Evolutionary conservation across 2,113 vertebrate genomes (phyloP), one percentile per base, ranked within the genome.

Genomic region (Progne subis): DNA sequence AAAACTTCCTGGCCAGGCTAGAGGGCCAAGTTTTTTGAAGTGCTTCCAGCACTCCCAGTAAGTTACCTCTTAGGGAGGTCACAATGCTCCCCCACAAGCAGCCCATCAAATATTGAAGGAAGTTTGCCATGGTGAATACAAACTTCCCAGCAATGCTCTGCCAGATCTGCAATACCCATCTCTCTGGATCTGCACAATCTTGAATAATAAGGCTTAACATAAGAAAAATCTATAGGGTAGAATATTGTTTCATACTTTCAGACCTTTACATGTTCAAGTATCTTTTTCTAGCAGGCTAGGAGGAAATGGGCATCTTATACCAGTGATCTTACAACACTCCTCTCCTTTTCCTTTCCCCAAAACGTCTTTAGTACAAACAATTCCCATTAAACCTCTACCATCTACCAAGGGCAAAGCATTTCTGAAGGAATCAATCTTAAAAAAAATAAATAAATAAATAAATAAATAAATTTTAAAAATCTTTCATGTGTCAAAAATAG

Each of bases 31-130:
- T 55, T 87, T 89, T 85, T 46, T 91, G 23, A 91, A 82, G 74
- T 28, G 16, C 17, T 90, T 68, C 87, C 89, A 92, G 70, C 59
- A 65, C 74, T 82, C 93, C 68, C 44, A 70, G 39, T 39, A 74
- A 88, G 39, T 8, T 32, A 14, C 60, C 29, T 74, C 50, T 76
- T 43, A 41, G 59, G 32, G 68, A 89, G 46, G 78, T 79, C 74
- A 82, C 6, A 4, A 31, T 14, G 39, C 43, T 70, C 19, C 23
- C 68, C 49, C 0, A 0, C 43, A 86, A 89, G 59, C 50, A 53
- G 43, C 34, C 43, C 65, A 65, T 63, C 83, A 94, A 71, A 59
- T 18, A 23, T 1, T 56, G 52, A 59, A 80, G 24, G 69, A 91
- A 85, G 44, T 61, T 75, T 89, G 49, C 70, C 16, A 18, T 3